phyloP scores from a whole-genome alignment of 2,113 vertebrate species.

The Tretioscincus oriximinensis region DNA sequence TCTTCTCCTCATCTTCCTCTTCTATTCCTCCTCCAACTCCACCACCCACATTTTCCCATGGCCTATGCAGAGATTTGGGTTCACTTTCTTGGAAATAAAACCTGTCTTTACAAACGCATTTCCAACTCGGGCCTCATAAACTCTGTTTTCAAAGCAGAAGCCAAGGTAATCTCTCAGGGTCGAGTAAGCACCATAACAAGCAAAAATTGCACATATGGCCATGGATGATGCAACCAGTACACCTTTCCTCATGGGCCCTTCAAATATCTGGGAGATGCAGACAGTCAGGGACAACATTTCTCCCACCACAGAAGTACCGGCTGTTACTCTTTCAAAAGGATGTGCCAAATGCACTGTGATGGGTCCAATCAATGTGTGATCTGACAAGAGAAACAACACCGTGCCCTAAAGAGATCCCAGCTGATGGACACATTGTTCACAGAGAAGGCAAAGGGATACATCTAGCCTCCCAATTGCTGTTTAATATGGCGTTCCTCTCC shows the following conservation, averaged over 20 bases:
- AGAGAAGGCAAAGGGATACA: not conserved
- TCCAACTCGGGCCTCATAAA: too few species aligned
- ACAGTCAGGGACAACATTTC: not conserved
- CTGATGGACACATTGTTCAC: not conserved
- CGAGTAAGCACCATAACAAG: not conserved
- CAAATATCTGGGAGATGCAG: not conserved
- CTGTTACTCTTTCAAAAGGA: not conserved
- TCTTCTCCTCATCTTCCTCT: too few species aligned
- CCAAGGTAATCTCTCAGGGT: too few species aligned
- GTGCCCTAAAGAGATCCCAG: not conserved
- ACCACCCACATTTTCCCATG: too few species aligned
- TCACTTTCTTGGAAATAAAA: too few species aligned
- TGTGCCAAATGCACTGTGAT: not conserved
- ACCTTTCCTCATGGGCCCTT: not conserved
- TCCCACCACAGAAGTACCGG: too few species aligned
- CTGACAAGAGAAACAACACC: not conserved
- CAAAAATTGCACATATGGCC: not conserved
- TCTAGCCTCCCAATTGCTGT: not conserved
- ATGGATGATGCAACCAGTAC: not conserved
- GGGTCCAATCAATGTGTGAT: not conserved
- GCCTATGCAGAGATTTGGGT: too few species aligned
- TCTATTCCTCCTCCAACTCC: too few species aligned
- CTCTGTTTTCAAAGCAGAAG: too few species aligned
- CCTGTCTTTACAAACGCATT: too few species aligned
- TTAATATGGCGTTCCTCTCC: not conserved